Base-by-base conservation (phyloP, 2,797 vertebrate genomes). In the Tokudaia tokunoshimensis region DNA sequence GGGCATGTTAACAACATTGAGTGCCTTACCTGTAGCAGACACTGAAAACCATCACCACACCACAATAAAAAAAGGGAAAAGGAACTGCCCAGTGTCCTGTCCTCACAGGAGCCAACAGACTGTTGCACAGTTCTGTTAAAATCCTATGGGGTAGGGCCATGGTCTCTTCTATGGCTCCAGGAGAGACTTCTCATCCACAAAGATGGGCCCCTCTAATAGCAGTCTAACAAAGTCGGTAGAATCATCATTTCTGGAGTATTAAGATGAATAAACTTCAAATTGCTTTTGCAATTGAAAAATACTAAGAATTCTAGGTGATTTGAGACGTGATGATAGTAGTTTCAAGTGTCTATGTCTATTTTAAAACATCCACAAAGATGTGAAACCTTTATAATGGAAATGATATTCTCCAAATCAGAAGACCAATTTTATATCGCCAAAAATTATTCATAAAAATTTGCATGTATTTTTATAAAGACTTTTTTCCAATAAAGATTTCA, bases 1-100 rank as follows among this genome's bases (percentile, higher is more conserved):
- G 98, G 99, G 99, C 99, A 99, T 96, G 98, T 98, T 98, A 99
- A 99, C 97, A 99, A 99, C 98, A 99, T 98, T 92, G 97, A 98
- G 98, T 97, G 98, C 99, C 99, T 99, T 99, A 99, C 99, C 99
- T 99, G 98, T 96, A 92, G 97, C 96, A 98, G 98, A 98, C 98
- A 98, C 98, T 98, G 98, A 98, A 99, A 99, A 98, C 98, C 98
- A 99, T 99, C 98, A 99, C 98, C 98, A 98, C 98, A 98, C 98
- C 98, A 96, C 92, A 97, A 67, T 89, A 97, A 97, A 97, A 97
- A 92, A 52, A 96, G 97, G 94, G 86, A 65, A 95, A 89, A 59
- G 90, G 90, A 61, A 96, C 92, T 9, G 96, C 97, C 98, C 98
- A 97, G 93, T 79, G 79, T 91, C 82, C 98, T 90, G 86, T 94